Conservation (phyloP, 2,888 invertebrate species). For the Dermolepida albohirtum region DNA sequence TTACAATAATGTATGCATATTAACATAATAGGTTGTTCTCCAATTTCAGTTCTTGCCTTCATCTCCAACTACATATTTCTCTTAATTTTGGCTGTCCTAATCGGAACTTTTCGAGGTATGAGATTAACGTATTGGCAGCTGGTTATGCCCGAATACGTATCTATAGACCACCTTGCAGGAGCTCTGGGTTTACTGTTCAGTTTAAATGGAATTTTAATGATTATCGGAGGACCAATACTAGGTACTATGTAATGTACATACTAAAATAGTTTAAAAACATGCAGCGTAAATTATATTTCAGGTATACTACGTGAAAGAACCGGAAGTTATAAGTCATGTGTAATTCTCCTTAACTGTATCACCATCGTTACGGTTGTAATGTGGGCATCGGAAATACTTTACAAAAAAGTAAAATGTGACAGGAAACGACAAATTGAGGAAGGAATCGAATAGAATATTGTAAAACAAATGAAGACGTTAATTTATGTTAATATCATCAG, state of each 20-base stretch:
- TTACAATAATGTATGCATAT: no score
- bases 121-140: conserved; percentile 74
- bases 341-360: conserved; percentile 30
- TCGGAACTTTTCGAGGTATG: conserved; percentile 74
- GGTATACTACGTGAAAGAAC: conserved; percentile 25
- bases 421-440: neutral
- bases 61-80: conserved; percentile 54
- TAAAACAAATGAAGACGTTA: no score
- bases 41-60: conserved; percentile 52
- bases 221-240: conserved; percentile 70
- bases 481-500: no score
- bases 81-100: conserved; percentile 66
- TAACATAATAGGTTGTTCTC: no score
- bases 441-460: no score
- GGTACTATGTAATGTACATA: conserved; percentile 62
- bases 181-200: conserved; percentile 76
- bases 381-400: conserved; percentile 33
- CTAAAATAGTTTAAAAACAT: no score
- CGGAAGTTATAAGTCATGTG: conserved; percentile 25
- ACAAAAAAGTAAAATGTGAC: neutral
- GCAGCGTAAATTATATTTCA: neutral
- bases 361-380: conserved; percentile 24
- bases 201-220: conserved; percentile 70
- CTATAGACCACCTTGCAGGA: conserved; percentile 71
- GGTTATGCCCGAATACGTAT: conserved; percentile 73